Percentiles rank a stretch among this genome's conserved stretches.
These are phyloP conservation scores for Amphibalanus amphitrite DNA, from an alignment of 1,140 invertebrate genomes.

Conservation along the genomic window DNA sequence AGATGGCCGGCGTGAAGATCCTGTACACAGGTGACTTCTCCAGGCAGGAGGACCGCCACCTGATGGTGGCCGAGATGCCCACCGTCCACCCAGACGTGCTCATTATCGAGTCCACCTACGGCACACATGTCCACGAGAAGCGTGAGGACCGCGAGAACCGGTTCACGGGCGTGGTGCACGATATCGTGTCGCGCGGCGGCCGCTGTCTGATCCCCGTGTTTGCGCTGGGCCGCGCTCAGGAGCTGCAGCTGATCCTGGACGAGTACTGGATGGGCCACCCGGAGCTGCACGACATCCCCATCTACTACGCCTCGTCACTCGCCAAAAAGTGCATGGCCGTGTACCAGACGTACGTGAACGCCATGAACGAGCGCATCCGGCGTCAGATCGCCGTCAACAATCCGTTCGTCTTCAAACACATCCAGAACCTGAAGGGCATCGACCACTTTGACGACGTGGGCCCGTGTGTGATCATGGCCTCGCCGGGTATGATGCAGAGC, in stretches of 20 bases:
- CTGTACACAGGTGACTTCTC: constrained; percentile 98
- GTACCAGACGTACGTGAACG: constrained; percentile 98
- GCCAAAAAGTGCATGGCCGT: constrained; percentile 99
- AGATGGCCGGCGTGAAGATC: constrained; percentile 94
- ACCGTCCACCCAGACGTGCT: constrained; percentile 88
- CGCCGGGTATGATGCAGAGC: constrained; percentile 99
- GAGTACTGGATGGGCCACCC: constrained; percentile 98
- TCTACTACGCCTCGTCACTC: constrained; percentile 96
- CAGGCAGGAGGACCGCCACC: constrained; percentile 92
- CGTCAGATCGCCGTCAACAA: constrained; percentile 95
- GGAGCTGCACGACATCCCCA: constrained; percentile 95
- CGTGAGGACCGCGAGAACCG: constrained; percentile 85
- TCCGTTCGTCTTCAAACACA: constrained; percentile 98
- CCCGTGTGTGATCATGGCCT: constrained; percentile 97
- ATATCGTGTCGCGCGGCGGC: constrained; percentile 89
- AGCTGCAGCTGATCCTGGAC: constrained; percentile 86
- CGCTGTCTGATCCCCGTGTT: constrained; percentile 97
- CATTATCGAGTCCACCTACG: constrained; percentile 88
- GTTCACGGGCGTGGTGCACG: constrained; percentile 87
- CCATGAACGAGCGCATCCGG: constrained; percentile 96
- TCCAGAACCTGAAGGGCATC: constrained; percentile 96
- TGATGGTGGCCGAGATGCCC: constrained; percentile 98
- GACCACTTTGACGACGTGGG: constrained; percentile 99
- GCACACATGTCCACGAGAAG: constrained; percentile 97
- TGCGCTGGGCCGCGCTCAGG: constrained; percentile 92